Conservation (phyloP, 2,797 vertebrate genomes). For the Pangasius macronema region DNA sequence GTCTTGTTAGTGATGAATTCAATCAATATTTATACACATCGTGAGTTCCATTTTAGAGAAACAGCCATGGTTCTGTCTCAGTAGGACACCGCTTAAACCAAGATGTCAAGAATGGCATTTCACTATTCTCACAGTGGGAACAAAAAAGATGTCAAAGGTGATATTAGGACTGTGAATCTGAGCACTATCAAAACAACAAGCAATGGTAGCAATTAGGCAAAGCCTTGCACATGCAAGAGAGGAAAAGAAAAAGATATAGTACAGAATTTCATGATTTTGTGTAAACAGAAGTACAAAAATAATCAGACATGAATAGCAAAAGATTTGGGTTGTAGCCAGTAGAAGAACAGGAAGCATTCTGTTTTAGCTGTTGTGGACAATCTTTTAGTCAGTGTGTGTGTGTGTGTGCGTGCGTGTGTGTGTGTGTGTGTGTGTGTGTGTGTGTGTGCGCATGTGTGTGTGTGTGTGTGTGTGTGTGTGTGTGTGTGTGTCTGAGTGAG, state of each 20-base stretch:
- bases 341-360: background rate
- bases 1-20: constrained; percentile 3
- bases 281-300: background rate
- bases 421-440: constrained; percentile 1
- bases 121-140: background rate
- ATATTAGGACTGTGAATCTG: constrained; percentile 7
- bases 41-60: constrained; percentile 1
- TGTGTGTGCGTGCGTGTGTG: background rate
- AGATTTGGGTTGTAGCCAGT: background rate
- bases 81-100: background rate
- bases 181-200: constrained; percentile 8
- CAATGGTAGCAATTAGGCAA: background rate
- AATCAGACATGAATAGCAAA: background rate
- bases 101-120: background rate
- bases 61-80: constrained; percentile 14
- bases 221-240: background rate
- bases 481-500: background rate
- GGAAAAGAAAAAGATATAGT: background rate
- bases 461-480: background rate
- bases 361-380: background rate
- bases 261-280: background rate
- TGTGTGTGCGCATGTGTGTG: background rate
- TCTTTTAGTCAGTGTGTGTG: background rate
- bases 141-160: constrained; percentile 12
- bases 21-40: constrained; percentile 13